Evolutionary conservation across 37 sponge, comb jelly and placozoan genomes (phyloP).

Genomic region (Chondrosia reniformis): DNA sequence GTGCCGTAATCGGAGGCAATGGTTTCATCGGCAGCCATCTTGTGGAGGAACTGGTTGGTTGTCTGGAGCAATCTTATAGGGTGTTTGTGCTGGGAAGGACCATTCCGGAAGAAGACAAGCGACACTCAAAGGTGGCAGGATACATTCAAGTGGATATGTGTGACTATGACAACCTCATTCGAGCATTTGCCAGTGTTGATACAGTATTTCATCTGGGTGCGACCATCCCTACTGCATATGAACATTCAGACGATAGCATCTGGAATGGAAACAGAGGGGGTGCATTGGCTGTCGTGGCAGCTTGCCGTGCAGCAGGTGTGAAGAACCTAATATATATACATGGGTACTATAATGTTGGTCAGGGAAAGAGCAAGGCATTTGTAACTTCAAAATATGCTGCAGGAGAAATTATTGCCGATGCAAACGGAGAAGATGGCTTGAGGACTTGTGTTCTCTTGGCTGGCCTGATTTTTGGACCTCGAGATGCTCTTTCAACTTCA

Average conservation of each 20-base stretch:
- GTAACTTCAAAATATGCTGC: neutral
- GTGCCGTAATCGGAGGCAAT: slow-evolving; percentile 67
- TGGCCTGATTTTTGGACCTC: slow-evolving; percentile 45
- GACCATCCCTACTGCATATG: slow-evolving; percentile 48
- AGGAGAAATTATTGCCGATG: slow-evolving; percentile 17
- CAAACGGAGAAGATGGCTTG: slow-evolving; percentile 39
- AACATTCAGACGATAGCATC: slow-evolving; percentile 20
- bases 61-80: slow-evolving; percentile 32
- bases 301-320: slow-evolving; percentile 47
- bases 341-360: neutral
- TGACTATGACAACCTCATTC: slow-evolving; percentile 55
- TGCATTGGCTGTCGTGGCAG: slow-evolving; percentile 27
- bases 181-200: slow-evolving; percentile 59
- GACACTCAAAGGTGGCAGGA: slow-evolving; percentile 48
- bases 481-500: neutral
- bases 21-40: slow-evolving; percentile 70
- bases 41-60: slow-evolving; percentile 48
- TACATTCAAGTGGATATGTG: slow-evolving; percentile 65
- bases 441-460: slow-evolving; percentile 39
- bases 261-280: slow-evolving; percentile 45
- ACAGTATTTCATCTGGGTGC: slow-evolving; percentile 52
- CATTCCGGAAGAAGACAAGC: slow-evolving; percentile 26
- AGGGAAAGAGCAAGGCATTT: slow-evolving; percentile 18
- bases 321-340: slow-evolving; percentile 35
- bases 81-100: slow-evolving; percentile 65